Evolutionary conservation across 2,113 vertebrate genomes (phyloP).

Genomic region (Ammodytes dubius): DNA sequence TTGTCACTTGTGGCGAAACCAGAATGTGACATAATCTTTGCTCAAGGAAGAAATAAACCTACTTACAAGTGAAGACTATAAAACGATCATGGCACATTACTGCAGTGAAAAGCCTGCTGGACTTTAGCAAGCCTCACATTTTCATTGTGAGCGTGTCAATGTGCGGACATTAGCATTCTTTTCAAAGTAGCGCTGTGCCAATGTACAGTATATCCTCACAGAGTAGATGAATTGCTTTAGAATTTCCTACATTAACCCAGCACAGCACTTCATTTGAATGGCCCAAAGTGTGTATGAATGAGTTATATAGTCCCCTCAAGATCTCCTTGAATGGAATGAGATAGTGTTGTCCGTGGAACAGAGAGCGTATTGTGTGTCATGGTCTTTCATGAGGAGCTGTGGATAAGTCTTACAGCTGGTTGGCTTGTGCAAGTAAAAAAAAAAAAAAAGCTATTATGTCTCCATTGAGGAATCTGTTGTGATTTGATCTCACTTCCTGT

Average conservation of each 20-base stretch:
- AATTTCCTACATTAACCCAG: too few relatives aligned
- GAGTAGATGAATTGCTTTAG: too few relatives aligned
- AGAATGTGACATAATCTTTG: slow-evolving; percentile 2
- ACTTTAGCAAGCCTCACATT: not conserved
- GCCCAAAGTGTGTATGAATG: too few relatives aligned
- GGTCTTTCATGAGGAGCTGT: not conserved
- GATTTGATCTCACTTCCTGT: not conserved
- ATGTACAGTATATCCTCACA: too few relatives aligned
- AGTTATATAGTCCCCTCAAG: too few relatives aligned
- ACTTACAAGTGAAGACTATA: not conserved
- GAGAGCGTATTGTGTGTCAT: not conserved
- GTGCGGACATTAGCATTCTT: too few relatives aligned
- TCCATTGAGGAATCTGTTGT: not conserved
- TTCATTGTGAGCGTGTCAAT: too few relatives aligned
- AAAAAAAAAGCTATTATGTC: not conserved
- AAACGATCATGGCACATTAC: not conserved
- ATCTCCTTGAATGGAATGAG: too few relatives aligned
- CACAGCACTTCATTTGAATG: too few relatives aligned
- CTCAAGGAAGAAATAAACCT: not conserved
- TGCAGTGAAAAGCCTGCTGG: not conserved
- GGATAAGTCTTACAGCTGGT: not conserved
- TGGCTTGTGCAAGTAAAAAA: not conserved
- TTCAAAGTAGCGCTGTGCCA: too few relatives aligned
- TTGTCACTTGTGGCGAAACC: slow-evolving; percentile 34
- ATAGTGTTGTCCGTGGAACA: not conserved